Percentiles rank a stretch among this genome's conserved stretches.
Evolutionary conservation across 2,113 vertebrate species (phyloP).

Genomic region (Paralichthys olivaceus): DNA sequence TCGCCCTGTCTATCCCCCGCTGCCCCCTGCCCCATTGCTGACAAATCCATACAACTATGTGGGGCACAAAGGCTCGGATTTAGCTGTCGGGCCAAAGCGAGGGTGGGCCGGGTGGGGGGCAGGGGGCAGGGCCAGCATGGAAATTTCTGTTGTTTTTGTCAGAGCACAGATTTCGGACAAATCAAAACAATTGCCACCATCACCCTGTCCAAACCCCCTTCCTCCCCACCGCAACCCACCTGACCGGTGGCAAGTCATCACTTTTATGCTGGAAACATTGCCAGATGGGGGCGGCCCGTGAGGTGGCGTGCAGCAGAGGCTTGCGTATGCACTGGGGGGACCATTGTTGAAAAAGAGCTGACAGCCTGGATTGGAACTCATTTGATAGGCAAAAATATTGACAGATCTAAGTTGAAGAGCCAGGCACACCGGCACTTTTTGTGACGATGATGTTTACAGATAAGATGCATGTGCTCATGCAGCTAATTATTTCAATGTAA

Average conservation of each 20-base stretch:
- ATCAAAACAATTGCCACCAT: conserved; percentile 73
- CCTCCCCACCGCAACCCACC: conserved; percentile 40
- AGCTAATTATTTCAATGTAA: background rate
- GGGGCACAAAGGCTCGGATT: conserved; percentile 81
- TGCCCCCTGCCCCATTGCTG: conserved; percentile 61
- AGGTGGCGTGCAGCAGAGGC: conserved; percentile 15
- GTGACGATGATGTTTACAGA: conserved; percentile 7
- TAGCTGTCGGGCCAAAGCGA: conserved; percentile 66
- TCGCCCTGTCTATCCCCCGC: conserved; percentile 37
- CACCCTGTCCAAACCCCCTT: conserved; percentile 26
- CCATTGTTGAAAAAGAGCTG: conserved; percentile 76
- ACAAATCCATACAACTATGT: conserved; percentile 80
- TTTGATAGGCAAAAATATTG: conserved; percentile 65
- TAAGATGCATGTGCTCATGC: background rate
- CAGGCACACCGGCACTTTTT: conserved; percentile 6
- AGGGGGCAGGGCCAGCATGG: conserved; percentile 49
- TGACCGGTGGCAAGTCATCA: conserved; percentile 72
- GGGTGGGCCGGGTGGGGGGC: conserved; percentile 46
- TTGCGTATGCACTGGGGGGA: conserved; percentile 1
- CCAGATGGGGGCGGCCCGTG: conserved; percentile 50
- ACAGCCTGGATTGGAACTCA: conserved; percentile 52
- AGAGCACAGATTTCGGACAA: conserved; percentile 67
- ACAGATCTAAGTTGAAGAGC: conserved; percentile 45
- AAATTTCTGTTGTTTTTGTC: conserved; percentile 78
- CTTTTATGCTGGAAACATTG: conserved; percentile 71